phyloP scores from a whole-genome alignment of 2,113 vertebrate species.

The Zootoca vivipara region DNA sequence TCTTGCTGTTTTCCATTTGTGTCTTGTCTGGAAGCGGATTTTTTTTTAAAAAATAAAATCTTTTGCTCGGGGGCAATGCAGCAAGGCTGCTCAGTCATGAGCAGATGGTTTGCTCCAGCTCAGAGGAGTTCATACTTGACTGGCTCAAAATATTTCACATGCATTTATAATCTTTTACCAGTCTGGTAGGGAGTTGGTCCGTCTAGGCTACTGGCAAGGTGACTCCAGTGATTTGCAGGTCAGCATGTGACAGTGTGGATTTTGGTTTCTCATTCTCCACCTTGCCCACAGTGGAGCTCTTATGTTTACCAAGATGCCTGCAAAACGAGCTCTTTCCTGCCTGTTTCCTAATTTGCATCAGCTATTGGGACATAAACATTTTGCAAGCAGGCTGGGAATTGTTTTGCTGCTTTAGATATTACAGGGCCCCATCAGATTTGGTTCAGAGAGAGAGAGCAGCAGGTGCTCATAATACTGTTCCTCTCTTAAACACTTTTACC shows the following conservation, averaged over 20 bases:
- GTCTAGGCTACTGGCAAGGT: neutral
- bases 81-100: neutral
- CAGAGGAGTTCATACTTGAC: constrained; percentile 2
- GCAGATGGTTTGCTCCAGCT: neutral
- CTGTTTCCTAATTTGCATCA: neutral
- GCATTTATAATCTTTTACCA: neutral
- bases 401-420: neutral
- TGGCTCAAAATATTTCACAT: constrained; percentile 4
- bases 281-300: neutral
- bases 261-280: neutral
- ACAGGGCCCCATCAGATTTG: neutral
- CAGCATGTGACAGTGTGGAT: neutral
- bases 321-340: neutral
- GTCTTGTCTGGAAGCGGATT: neutral
- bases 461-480: neutral
- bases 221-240: neutral
- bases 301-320: neutral
- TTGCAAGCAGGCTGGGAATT: neutral
- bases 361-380: neutral
- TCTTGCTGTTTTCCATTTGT: constrained; percentile 5
- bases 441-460: neutral
- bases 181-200: neutral
- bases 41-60: neutral
- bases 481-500: neutral
- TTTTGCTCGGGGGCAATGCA: neutral